These are phyloP conservation scores for Eledona agricola DNA, from an alignment of 2,888 invertebrate genomes.

Conservation along the genomic window DNA sequence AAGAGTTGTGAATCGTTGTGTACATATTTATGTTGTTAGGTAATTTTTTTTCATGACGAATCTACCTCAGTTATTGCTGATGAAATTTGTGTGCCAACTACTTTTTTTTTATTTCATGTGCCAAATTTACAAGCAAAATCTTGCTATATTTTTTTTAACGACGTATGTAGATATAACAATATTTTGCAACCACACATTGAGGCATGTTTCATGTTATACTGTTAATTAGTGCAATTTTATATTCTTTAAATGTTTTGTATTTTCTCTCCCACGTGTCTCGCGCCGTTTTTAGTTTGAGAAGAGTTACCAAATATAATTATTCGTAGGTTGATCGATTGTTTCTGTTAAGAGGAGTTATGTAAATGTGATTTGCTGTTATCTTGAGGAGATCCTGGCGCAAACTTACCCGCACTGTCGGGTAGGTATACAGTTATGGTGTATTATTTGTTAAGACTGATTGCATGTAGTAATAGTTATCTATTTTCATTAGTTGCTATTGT, in stretches of 20 bases:
- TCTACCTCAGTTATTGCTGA: slow-evolving; percentile 61
- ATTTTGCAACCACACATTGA: slow-evolving; percentile 27
- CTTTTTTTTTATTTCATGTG: slow-evolving; percentile 38
- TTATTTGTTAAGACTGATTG: slow-evolving; percentile 60
- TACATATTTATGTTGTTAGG: slow-evolving; percentile 57
- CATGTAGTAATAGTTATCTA: slow-evolving; percentile 45
- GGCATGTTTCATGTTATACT: slow-evolving; percentile 41
- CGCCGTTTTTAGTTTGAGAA: slow-evolving; percentile 38
- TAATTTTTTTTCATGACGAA: slow-evolving; percentile 59
- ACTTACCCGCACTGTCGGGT: slow-evolving; percentile 42
- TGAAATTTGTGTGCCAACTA: slow-evolving; percentile 55
- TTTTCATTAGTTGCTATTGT: slow-evolving; percentile 41
- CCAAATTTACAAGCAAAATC: slow-evolving; percentile 38
- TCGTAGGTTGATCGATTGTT: slow-evolving; percentile 44
- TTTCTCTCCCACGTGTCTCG: slow-evolving; percentile 6
- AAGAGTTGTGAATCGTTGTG: slow-evolving; percentile 55
- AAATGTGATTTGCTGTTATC: slow-evolving; percentile 41
- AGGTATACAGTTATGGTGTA: slow-evolving; percentile 52
- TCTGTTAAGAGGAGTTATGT: slow-evolving; percentile 47
- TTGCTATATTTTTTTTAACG: slow-evolving; percentile 32
- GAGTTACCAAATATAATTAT: slow-evolving; percentile 49
- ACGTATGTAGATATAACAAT: slow-evolving; percentile 32
- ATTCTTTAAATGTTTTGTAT: slow-evolving; percentile 23
- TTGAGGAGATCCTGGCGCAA: slow-evolving; percentile 39
- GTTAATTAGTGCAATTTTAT: slow-evolving; percentile 41